Percentiles rank a stretch among this genome's conserved stretches.
These are phyloP conservation scores for Tetramorium alpestre DNA, from an alignment of 1,140 invertebrate species.

Conservation along the genomic window DNA sequence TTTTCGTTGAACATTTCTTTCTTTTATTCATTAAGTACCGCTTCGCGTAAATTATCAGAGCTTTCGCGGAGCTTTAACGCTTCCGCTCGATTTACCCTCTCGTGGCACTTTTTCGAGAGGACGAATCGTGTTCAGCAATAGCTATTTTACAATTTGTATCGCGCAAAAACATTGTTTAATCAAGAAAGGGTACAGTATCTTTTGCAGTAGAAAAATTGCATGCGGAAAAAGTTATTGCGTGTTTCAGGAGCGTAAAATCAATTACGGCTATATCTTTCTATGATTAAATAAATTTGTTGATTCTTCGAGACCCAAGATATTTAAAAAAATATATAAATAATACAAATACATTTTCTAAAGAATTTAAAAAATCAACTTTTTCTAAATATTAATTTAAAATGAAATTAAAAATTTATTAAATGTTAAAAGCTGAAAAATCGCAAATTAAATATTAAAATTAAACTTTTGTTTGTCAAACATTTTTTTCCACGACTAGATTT, in stretches of 20 bases:
- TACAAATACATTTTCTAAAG: not conserved
- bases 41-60: slow-evolving; percentile 48
- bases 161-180: slow-evolving; percentile 33
- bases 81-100: slow-evolving; percentile 40
- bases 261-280: not conserved
- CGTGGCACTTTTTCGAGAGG: slow-evolving; percentile 32
- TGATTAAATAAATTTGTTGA: not conserved
- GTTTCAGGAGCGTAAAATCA: not conserved
- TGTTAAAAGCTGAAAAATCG: not conserved
- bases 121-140: slow-evolving; percentile 34
- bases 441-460: not conserved
- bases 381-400: not conserved
- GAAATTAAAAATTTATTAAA: not conserved
- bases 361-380: not conserved
- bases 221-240: not conserved
- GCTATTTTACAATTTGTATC: slow-evolving; percentile 7
- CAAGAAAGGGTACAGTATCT: not conserved
- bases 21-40: slow-evolving; percentile 58
- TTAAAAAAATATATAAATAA: slow-evolving; percentile 10
- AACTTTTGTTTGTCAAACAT: not conserved
- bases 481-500: not conserved
- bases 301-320: not conserved
- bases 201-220: not conserved
- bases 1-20: slow-evolving; percentile 20
- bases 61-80: slow-evolving; percentile 30